Evolutionary conservation across 1,140 invertebrate genomes (phyloP), one percentile per base, ranked within the genome.

Genomic region (Sogatella furcifera): DNA sequence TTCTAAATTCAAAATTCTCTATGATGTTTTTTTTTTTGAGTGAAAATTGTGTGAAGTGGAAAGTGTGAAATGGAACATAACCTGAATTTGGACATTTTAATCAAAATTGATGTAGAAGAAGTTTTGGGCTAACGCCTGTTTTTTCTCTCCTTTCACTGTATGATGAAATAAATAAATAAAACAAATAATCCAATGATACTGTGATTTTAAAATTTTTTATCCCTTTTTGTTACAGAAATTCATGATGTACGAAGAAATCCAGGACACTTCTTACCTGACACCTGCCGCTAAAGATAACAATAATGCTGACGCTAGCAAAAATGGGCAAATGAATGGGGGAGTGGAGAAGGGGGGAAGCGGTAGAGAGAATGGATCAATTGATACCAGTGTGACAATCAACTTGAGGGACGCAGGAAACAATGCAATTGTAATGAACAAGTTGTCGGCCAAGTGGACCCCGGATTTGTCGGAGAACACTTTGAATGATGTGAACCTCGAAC

Each of bases 161-260:
- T n/a, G n/a, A n/a, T n/a, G n/a, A n/a, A n/a, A n/a, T n/a, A n/a
- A n/a, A n/a, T n/a, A n/a, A n/a, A n/a, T n/a, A n/a, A n/a, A n/a
- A n/a, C n/a, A n/a, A n/a, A n/a, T n/a, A n/a, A n/a, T n/a, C n/a
- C n/a, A n/a, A n/a, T n/a, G n/a, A n/a, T n/a, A n/a, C n/a, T n/a
- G n/a, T n/a, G n/a, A n/a, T n/a, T n/a, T n/a, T n/a, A n/a, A 9
- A 54, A 54, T 17, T 3, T 22, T 31, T 9, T 56, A 5, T 56
- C 3, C 38, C 10, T 55, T 55, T 42, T 9, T 14, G 24, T 59
- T 34, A 17, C 38, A 60, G 58, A 60, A 44, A 38, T 60, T 60
- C 19, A 24, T 60, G 43, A 60, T 28, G 15, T 60, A 60, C 31
- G 38, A 60, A 19, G 58, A 60, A 46, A 60, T 19, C 10, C 24